These are phyloP conservation scores for Cataglyphis altisquamis DNA, from an alignment of 2,888 invertebrate species.

Conservation along the genomic window DNA sequence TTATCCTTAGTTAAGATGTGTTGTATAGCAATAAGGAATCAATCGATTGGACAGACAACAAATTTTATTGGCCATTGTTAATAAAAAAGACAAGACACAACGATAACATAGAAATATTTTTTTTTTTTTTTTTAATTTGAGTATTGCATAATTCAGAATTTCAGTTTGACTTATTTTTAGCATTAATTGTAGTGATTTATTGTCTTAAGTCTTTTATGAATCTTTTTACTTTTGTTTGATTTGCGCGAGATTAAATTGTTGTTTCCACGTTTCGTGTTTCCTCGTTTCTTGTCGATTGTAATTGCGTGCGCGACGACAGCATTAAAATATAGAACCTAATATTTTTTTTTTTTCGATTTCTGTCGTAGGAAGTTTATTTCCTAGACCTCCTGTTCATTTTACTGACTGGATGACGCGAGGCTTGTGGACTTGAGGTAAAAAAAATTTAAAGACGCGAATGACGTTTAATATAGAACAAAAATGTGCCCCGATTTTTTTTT, in stretches of 20 bases:
- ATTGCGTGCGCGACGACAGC: constrained; percentile 31
- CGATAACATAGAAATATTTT: neutral
- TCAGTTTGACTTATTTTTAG: neutral
- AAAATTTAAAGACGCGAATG: constrained; percentile 27
- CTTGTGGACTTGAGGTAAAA: constrained; percentile 74
- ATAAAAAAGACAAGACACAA: neutral
- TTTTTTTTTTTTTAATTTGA: constrained; percentile 11
- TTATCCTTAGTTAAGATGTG: neutral
- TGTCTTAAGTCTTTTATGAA: neutral
- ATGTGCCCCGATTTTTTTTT: neutral
- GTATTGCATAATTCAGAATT: neutral
- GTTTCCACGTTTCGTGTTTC: neutral
- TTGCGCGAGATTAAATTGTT: neutral
- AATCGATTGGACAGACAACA: neutral
- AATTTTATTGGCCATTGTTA: neutral
- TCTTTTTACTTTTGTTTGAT: constrained; percentile 29
- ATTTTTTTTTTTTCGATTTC: constrained; percentile 74
- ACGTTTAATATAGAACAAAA: constrained; percentile 36
- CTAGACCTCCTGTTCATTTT: constrained; percentile 76
- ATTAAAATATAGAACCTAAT: constrained; percentile 62
- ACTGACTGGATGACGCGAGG: constrained; percentile 72
- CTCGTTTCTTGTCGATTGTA: constrained; percentile 25
- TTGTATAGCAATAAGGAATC: neutral
- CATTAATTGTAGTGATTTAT: neutral
- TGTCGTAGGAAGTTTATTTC: constrained; percentile 76